Evolutionary conservation across 2,797 vertebrate species (phyloP), one percentile per base, ranked within the genome.

Genomic region (Notamacropus eugenii): DNA sequence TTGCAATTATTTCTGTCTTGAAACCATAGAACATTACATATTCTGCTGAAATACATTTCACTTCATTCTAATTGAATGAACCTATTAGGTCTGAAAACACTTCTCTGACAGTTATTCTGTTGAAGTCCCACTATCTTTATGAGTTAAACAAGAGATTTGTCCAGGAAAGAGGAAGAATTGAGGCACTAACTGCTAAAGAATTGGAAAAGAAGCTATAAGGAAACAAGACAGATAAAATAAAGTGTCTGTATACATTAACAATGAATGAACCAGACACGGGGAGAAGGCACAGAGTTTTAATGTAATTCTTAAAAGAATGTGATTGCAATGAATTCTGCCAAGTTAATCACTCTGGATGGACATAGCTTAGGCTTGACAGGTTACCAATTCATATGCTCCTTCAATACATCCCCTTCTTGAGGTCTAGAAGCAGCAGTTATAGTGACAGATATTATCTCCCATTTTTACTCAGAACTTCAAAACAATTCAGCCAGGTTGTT

Each of bases 1-100:
- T 95, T 97, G 92, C 91, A 97, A 97, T 98, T 97, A 93, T 97
- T 95, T 95, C 93, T 93, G 91, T 54, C 93, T 96, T 95, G 67
- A 94, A 96, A 95, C 82, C 96, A 91, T 90, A 93, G 59, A 96
- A 58, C 46, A 91, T 93, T 46, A 58, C 93, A 92, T 93, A 95
- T 96, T 95, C 58, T 2, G 0, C 5, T 95, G 90, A 98, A 97
- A 97, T 96, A 91, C 40, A 95, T 90, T 82, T 96, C 94, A 93
- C 62, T 96, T 96, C 91, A 62, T 93, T 98, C 96, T 96, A 97
- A 98, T 94, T 96, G 96, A 97, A 58, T 90, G 31, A 34, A 50
- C 14, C 59, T 95, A 55, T 40, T 92, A 96, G 54, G 0, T 54
- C 27, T 96, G 94, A 55, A 95, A 97, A 62, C 50, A 95, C 13